Base-by-base conservation (phyloP, 2,888 invertebrate species). In the Bimastos eiseni region DNA sequence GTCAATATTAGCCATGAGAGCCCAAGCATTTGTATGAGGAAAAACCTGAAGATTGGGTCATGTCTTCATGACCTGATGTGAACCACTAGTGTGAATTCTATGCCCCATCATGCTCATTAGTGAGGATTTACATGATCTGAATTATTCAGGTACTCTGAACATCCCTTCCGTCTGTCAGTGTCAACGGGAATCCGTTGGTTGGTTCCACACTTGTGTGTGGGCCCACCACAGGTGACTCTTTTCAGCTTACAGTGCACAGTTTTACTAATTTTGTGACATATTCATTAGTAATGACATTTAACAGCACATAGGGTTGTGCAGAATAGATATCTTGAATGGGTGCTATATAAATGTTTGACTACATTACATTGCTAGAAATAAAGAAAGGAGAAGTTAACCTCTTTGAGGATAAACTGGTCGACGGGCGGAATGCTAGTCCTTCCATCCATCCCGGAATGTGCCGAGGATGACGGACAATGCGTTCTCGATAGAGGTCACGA, bases 381-480 rank as follows among this genome's bases (percentile, higher is more conserved):
- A 86, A 34, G 36, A 21, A 36, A 86, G 37, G 36, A 21, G 6
- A 17, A 84, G 33, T 36, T 86, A 30, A 36, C 86, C 86, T 86
- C 36, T 24, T 86, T 86, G 86, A 19, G 11, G 86, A 86, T 15
- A 37, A 36, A 86, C 94, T 94, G 84, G 94, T 94, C 83, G 92
- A 92, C 11, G 94, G 93, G 17, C 92, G 38, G 21, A 37, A 83
- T 17, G 94, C 93, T 89, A 94, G 92, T 6, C 94, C 94, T 83
- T 94, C 94, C 91, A 93, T 94, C 94, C 94, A 94, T 1, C 94
- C 94, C 6, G 94, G 94, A 6, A 93, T 91, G 92, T 94, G 94
- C 70, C 93, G 93, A 13, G 94, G 94, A 24, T 94, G 92, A 41
- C 90, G 93, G 92, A 92, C 92, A 49, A 93, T 44, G 38, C 92